phyloP scores from a whole-genome alignment of 2,888 invertebrate species.

The Anticlea derivata region DNA sequence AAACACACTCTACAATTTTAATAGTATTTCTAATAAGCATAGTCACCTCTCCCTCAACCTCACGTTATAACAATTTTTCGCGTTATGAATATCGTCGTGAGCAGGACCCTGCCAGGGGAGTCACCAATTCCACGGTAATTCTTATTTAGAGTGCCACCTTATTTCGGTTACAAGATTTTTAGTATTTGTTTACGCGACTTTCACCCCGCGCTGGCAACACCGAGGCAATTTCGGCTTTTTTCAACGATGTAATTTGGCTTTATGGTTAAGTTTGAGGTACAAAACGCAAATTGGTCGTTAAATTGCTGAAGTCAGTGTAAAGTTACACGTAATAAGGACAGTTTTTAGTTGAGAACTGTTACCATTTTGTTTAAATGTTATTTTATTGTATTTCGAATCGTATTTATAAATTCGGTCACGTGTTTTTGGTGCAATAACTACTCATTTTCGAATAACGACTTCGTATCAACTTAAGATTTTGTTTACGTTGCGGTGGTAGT shows the following conservation, averaged over 20 bases:
- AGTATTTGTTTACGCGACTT: slow-evolving; percentile 81
- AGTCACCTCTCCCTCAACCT: slow-evolving; percentile 37
- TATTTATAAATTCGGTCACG: too few relatives aligned
- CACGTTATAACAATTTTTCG: slow-evolving; percentile 82
- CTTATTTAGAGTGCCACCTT: slow-evolving; percentile 82
- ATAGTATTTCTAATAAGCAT: slow-evolving; percentile 56
- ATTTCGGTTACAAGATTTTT: slow-evolving; percentile 82
- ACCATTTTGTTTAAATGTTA: too few relatives aligned
- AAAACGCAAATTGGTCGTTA: slow-evolving; percentile 64
- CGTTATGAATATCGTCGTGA: slow-evolving; percentile 82
- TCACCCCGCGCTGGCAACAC: slow-evolving; percentile 52
- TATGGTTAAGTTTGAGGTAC: slow-evolving; percentile 52
- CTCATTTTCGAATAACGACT: too few relatives aligned
- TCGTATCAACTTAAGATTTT: too few relatives aligned
- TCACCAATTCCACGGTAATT: slow-evolving; percentile 79
- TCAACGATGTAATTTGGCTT: slow-evolving; percentile 67
- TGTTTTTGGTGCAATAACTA: too few relatives aligned
- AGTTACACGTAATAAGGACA: slow-evolving; percentile 16
- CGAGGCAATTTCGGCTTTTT: slow-evolving; percentile 71
- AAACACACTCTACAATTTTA: too few relatives aligned
- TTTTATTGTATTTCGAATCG: too few relatives aligned
- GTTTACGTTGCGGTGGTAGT: too few relatives aligned
- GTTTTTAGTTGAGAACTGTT: not conserved
- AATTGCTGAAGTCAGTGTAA: slow-evolving; percentile 32
- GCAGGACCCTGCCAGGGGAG: slow-evolving; percentile 47